Base-by-base conservation (phyloP, 2,888 invertebrate genomes). In the Dryobotodes eremita region DNA sequence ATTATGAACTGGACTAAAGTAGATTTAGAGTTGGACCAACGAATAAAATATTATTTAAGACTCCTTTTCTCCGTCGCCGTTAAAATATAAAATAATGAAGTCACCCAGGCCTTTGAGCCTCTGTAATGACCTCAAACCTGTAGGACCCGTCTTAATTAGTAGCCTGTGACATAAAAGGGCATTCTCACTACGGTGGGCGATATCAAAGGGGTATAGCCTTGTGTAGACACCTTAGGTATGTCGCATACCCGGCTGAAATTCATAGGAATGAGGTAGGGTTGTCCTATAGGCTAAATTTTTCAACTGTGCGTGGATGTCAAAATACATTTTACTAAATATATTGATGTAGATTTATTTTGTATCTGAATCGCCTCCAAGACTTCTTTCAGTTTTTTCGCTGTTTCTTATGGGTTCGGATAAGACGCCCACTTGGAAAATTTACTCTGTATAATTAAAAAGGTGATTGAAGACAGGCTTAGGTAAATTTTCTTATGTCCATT, bases 151-250 rank as follows among this genome's bases (percentile, higher is more conserved):
- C 85, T 87, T 89, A 92, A 91, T 91, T 89, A 89, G 88, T 83
- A 81, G 53, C 57, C 55, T 20, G 77, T n/a, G 72, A 89, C 75
- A 86, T 86, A 88, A 88, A 84, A 82, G 90, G 83, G 79, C 65
- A 76, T 84, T 84, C 84, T 84, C 84, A 84, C 88, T 80, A 80
- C 86, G 86, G 86, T 89, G 87, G 77, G 81, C 87, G 79, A 79
- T 88, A 85, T 90, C 91, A 90, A 92, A 91, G 89, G 31, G 87
- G 10, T n/a, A n/a, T n/a, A n/a, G n/a, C n/a, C 31, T 80, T 82
- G 75, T 78, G 68, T 59, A 62, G 77, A 77, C 80, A 69, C 83
- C 74, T 57, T 71, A 71, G 78, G 76, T 84, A 79, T 73, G 74
- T 68, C 64, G 70, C 48, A 53, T 42, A 66, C 61, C 42, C 26